These are phyloP conservation scores for Desoria tigrina DNA, from an alignment of 2,888 invertebrate species.

Conservation along the genomic window DNA sequence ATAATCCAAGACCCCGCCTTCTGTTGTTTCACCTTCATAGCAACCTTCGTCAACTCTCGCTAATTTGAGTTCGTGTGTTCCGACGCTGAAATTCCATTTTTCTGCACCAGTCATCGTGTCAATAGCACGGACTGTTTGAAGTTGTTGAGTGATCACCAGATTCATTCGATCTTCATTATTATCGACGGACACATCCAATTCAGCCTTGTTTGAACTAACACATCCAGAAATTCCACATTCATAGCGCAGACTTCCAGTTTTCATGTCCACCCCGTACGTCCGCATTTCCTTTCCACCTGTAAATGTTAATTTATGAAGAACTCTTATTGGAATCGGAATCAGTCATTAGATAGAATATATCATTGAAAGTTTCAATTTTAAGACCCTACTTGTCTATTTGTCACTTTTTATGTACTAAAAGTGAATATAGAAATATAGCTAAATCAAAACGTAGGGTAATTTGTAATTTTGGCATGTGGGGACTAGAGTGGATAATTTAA, in stretches of 20 bases:
- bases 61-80: slow-evolving; percentile 72
- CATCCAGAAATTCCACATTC: slow-evolving; percentile 76
- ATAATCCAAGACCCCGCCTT: slow-evolving; percentile 59
- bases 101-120: slow-evolving; percentile 83
- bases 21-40: slow-evolving; percentile 30
- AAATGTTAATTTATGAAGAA: too few species aligned
- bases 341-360: background rate
- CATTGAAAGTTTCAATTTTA: background rate
- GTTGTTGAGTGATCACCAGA: slow-evolving; percentile 76
- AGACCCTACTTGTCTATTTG: too few species aligned
- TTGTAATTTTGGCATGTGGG: too few species aligned
- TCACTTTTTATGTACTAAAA: too few species aligned
- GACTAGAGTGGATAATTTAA: too few species aligned
- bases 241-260: slow-evolving; percentile 71
- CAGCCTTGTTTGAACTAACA: slow-evolving; percentile 56
- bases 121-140: slow-evolving; percentile 85
- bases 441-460: too few species aligned
- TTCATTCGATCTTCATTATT: slow-evolving; percentile 60
- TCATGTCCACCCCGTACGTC: slow-evolving; percentile 80
- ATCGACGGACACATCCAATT: slow-evolving; percentile 56
- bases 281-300: slow-evolving; percentile 78
- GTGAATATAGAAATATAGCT: too few species aligned
- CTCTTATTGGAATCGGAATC: background rate
- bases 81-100: slow-evolving; percentile 96
- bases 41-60: slow-evolving; percentile 50